A percentile compares a stretch with the other conserved stretches of the same genome.
These are phyloP conservation scores for Latrodectus geometricus DNA, from an alignment of 1,140 invertebrate genomes.

Conservation along the genomic window DNA sequence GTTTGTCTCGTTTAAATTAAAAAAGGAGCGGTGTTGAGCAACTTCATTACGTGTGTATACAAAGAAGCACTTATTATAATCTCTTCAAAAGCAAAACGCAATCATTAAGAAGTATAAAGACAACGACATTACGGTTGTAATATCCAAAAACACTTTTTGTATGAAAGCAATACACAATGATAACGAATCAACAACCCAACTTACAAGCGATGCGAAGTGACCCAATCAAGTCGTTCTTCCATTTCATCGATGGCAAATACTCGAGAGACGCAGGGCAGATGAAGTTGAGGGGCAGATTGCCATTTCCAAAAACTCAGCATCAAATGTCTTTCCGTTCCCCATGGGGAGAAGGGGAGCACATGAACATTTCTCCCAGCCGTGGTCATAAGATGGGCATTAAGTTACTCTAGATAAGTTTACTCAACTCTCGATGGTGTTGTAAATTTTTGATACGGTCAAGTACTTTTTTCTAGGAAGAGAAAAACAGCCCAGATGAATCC, in stretches of 20 bases:
- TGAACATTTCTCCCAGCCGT: conserved; percentile 18
- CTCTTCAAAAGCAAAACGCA: too few species aligned
- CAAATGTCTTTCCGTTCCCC: neutral
- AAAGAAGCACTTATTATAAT: too few species aligned
- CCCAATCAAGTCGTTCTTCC: neutral
- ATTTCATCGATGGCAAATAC: neutral
- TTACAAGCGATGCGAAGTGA: neutral
- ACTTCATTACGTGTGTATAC: too few species aligned
- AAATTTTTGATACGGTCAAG: conserved; percentile 60
- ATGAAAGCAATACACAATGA: too few species aligned
- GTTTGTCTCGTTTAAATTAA: too few species aligned
- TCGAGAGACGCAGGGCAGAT: neutral
- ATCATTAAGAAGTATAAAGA: too few species aligned
- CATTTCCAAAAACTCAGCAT: neutral
- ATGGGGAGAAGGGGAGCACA: neutral
- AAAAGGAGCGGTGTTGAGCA: too few species aligned
- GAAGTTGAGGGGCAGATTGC: neutral
- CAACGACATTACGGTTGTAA: too few species aligned
- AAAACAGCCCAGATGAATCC: neutral
- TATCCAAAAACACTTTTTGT: too few species aligned
- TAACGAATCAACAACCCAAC: too few species aligned
- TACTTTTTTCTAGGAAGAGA: conserved; percentile 43
- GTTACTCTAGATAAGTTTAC: conserved; percentile 32
- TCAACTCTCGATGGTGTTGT: conserved; percentile 6
- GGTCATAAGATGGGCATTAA: conserved; percentile 54